A percentile compares a stretch with the other conserved stretches of the same genome.
phyloP scores from a whole-genome alignment of 2,113 vertebrate genomes.

The Oriolus oriolus region DNA sequence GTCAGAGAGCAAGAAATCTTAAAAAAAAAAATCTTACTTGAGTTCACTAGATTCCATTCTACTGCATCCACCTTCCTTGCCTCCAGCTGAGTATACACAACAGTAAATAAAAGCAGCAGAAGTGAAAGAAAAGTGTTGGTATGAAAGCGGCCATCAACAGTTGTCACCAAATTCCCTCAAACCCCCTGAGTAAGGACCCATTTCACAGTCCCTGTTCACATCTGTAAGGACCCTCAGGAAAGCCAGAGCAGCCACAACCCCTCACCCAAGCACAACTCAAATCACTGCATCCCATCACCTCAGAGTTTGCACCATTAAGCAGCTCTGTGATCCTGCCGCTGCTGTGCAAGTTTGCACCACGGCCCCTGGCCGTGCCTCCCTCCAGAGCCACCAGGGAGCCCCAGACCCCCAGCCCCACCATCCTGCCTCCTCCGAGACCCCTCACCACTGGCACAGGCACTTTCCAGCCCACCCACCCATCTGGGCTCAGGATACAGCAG shows the following conservation, averaged over 20 bases:
- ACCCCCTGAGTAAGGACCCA: fast-evolving
- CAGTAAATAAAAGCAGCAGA: neutral
- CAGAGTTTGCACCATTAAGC: neutral
- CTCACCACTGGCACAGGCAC: fast-evolving
- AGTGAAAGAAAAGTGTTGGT: neutral
- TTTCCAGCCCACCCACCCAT: neutral
- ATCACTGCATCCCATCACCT: neutral
- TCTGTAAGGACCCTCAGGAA: neutral
- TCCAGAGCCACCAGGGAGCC: neutral
- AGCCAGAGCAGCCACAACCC: neutral
- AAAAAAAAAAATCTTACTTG: neutral
- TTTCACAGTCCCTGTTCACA: no score
- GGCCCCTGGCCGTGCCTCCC: neutral
- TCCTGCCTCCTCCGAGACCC: neutral
- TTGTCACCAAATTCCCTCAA: neutral
- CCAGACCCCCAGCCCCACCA: neutral
- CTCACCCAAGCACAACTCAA: fast-evolving
- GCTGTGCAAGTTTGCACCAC: fast-evolving
- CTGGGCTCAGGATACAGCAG: neutral
- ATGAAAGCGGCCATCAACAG: neutral
- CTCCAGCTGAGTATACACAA: fast-evolving
- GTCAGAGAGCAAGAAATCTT: neutral
- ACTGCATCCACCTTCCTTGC: neutral
- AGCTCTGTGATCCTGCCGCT: fast-evolving
- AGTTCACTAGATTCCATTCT: fast-evolving